phyloP scores from a whole-genome alignment of 2,888 invertebrate species.

The Dusona sp. region DNA sequence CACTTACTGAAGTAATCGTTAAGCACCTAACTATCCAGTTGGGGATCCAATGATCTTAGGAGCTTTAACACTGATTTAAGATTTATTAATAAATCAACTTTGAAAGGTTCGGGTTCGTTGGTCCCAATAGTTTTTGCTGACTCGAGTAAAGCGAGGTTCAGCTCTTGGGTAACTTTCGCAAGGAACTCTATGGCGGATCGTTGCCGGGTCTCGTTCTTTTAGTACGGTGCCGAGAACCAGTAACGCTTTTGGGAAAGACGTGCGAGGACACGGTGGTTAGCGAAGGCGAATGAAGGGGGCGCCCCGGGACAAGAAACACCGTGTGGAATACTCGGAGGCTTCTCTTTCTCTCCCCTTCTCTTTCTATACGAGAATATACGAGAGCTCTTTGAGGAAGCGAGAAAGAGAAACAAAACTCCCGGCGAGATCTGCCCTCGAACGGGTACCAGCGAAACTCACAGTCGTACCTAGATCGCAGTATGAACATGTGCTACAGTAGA shows the following conservation, averaged over 20 bases:
- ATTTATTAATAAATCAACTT: background rate
- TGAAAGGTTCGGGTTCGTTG: background rate
- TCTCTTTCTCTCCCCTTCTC: background rate
- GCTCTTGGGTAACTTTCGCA: background rate
- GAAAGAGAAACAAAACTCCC: background rate
- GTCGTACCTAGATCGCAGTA: background rate
- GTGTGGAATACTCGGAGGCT: constrained; percentile 4
- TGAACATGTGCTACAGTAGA: background rate
- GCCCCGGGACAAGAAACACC: constrained; percentile 2
- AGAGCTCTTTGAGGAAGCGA: background rate
- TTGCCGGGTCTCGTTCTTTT: background rate
- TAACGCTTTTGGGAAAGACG: constrained; percentile 16
- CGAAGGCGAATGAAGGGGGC: constrained; percentile 3
- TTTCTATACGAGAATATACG: constrained; percentile 2
- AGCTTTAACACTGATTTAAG: background rate
- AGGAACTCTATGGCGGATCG: background rate
- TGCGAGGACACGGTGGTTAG: background rate
- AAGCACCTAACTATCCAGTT: background rate
- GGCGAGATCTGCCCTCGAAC: background rate
- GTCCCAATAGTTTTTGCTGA: background rate
- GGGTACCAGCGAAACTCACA: background rate
- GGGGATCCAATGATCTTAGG: background rate
- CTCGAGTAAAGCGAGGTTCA: background rate
- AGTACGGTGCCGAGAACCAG: background rate
- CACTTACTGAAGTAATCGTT: background rate